These are phyloP conservation scores for Varanus salvator DNA, from an alignment of 2,113 vertebrate genomes.

Conservation along the genomic window DNA sequence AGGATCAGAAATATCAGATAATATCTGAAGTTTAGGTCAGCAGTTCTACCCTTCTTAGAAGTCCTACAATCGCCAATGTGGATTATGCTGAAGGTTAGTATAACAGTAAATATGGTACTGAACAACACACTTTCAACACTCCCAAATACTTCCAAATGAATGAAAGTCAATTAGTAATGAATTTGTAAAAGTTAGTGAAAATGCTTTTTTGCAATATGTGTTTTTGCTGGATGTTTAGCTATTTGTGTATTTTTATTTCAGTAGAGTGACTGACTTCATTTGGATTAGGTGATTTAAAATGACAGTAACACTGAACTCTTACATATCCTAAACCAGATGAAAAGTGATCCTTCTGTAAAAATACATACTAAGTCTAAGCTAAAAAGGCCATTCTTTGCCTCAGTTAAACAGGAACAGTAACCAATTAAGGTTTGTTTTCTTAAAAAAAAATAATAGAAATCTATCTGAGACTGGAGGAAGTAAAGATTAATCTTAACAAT, in stretches of 20 bases:
- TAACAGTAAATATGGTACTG: background rate
- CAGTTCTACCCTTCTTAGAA: background rate
- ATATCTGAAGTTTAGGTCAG: background rate
- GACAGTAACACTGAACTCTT: background rate
- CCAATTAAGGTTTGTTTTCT: background rate
- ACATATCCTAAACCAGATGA: background rate
- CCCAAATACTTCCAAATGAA: background rate
- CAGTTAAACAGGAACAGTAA: background rate
- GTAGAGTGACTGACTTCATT: background rate
- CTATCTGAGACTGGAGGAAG: background rate
- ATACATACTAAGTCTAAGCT: background rate
- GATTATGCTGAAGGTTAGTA: background rate
- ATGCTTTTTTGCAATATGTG: background rate
- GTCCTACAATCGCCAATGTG: background rate
- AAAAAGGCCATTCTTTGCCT: too few species aligned
- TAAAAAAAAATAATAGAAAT: background rate
- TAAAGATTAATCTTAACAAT: conserved; percentile 2
- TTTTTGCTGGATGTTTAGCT: background rate
- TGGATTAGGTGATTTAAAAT: background rate
- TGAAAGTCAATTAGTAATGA: background rate
- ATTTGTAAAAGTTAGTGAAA: background rate
- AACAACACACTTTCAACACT: background rate
- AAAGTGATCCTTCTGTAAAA: background rate
- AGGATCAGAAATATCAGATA: background rate
- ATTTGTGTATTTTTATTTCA: background rate